A percentile compares a stretch with the other conserved stretches of the same genome.
Conservation (phyloP, 2,888 invertebrate species). For the Habroteleia sp. region DNA sequence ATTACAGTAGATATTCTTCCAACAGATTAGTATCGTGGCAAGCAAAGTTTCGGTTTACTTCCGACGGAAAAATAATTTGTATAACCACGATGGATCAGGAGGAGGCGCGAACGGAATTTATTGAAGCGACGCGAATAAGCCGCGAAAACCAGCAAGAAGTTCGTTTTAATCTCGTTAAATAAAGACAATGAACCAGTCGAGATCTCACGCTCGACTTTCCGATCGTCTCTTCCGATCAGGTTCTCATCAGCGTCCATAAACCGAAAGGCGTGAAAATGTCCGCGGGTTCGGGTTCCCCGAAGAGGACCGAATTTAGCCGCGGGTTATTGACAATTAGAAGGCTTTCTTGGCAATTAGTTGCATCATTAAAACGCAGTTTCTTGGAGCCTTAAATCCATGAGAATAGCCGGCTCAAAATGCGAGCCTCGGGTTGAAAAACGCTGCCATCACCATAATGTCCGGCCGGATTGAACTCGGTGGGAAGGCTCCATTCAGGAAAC, state of each 20-base stretch:
- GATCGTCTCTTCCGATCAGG: conserved; percentile 51
- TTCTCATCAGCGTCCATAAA: conserved; percentile 59
- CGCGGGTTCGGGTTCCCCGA: conserved; percentile 26
- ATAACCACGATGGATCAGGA: no score
- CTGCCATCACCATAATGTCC: conserved; percentile 30
- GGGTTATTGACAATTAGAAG: conserved; percentile 72
- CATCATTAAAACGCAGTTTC: conserved; percentile 56
- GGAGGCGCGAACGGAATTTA: conserved; percentile 7
- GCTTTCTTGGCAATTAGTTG: conserved; percentile 69
- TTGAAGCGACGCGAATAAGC: conserved; percentile 38
- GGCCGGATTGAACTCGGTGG: conserved; percentile 27
- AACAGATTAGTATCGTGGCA: no score
- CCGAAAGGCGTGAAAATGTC: conserved; percentile 55
- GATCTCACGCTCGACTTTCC: conserved; percentile 72
- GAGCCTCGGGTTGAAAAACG: conserved; percentile 10
- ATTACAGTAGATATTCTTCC: no score
- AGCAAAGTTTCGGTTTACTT: no score
- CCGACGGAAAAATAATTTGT: no score
- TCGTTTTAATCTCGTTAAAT: conserved; percentile 43
- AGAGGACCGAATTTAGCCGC: conserved; percentile 63
- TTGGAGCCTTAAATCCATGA: conserved; percentile 65
- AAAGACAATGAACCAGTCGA: conserved; percentile 43
- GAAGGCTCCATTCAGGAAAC: conserved; percentile 25
- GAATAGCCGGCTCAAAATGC: conserved; percentile 60
- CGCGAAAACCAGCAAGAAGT: conserved; percentile 31